Conservation (phyloP, 2,888 invertebrate species). For the Nephrotoma appendiculata region DNA sequence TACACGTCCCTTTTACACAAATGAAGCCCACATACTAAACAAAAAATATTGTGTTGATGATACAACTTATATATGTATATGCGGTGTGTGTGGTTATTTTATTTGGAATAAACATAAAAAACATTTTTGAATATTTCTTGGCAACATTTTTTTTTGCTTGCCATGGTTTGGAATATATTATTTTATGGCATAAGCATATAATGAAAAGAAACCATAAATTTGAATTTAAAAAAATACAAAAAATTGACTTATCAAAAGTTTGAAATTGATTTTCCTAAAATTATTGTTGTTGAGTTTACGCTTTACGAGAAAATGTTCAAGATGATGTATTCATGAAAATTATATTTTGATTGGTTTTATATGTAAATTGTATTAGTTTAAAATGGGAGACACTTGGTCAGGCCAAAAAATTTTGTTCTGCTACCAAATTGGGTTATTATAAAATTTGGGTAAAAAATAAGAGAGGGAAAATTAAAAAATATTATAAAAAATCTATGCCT, state of each 20-base stretch:
- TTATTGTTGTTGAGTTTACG: background rate
- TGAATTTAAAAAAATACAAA: background rate
- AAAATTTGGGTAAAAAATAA: too few relatives aligned
- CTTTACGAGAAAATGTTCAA: background rate
- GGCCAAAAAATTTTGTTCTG: too few relatives aligned
- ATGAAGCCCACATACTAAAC: background rate
- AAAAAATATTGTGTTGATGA: background rate
- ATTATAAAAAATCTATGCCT: too few relatives aligned
- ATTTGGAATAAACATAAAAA: background rate
- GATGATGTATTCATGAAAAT: background rate
- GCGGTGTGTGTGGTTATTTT: background rate
- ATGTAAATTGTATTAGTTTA: background rate
- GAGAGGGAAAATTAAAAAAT: too few relatives aligned
- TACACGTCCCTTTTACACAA: background rate
- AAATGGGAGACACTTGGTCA: too few relatives aligned
- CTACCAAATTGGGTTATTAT: too few relatives aligned
- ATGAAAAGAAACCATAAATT: background rate
- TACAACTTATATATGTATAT: background rate
- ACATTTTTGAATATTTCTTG: background rate
- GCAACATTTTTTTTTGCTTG: background rate
- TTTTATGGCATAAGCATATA: background rate
- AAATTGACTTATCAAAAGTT: background rate
- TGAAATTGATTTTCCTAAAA: background rate
- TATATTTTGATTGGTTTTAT: background rate
- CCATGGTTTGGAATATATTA: background rate